phyloP scores from a whole-genome alignment of 92 coral and sea anemone genomes.

The Meandrina meandrites region DNA sequence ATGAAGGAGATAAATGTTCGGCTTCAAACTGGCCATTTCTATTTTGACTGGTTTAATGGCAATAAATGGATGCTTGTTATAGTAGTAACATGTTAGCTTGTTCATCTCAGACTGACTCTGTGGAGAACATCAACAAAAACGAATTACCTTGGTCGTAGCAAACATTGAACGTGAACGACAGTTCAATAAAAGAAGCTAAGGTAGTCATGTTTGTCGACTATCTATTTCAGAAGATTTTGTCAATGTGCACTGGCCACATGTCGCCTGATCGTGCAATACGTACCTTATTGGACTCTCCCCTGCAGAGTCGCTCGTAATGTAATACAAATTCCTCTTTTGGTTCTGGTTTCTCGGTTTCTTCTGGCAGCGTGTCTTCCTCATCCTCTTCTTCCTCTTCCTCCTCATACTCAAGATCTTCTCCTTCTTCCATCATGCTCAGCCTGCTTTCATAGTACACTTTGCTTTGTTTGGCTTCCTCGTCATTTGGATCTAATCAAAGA shows the following conservation, averaged over 20 bases:
- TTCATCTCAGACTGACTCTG: constrained; percentile 74
- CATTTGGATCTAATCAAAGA: constrained; percentile 29
- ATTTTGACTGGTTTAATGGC: constrained; percentile 78
- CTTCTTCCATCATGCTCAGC: constrained; percentile 21
- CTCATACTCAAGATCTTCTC: background rate
- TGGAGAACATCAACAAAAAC: background rate
- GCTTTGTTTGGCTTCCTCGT: constrained; percentile 14
- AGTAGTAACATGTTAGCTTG: constrained; percentile 70
- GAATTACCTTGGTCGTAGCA: no score
- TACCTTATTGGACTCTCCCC: constrained; percentile 73
- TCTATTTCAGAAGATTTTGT: no score
- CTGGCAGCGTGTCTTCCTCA: background rate
- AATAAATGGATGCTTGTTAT: constrained; percentile 68
- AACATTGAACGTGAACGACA: no score
- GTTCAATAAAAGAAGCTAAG: no score
- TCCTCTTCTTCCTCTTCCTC: constrained; percentile 7
- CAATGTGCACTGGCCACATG: background rate
- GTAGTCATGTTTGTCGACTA: no score
- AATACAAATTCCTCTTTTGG: constrained; percentile 66
- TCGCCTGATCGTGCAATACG: background rate
- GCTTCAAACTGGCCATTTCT: constrained; percentile 75
- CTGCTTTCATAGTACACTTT: constrained; percentile 21
- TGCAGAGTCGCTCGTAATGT: constrained; percentile 80
- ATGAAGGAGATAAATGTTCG: constrained; percentile 72
- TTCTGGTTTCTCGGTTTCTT: background rate